These are phyloP conservation scores for Camelus dromedarius DNA, from an alignment of 2,113 vertebrate species.

Conservation along the genomic window DNA sequence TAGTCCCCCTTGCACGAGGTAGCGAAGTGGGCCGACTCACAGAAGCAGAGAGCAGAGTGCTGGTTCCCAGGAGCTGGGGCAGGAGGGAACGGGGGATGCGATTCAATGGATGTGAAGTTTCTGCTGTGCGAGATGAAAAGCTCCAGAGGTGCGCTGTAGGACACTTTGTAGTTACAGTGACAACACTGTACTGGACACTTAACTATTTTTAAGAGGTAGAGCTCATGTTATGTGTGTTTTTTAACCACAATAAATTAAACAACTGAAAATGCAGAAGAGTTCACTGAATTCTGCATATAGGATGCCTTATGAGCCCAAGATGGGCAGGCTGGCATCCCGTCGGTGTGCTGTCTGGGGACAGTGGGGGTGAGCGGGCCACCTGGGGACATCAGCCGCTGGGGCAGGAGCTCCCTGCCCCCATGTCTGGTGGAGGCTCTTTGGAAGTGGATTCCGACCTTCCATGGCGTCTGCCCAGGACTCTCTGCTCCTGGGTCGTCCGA, in stretches of 20 bases:
- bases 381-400: conserved; percentile 1
- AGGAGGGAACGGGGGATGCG: neutral
- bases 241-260: neutral
- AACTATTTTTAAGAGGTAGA: neutral
- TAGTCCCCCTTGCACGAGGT: accelerated
- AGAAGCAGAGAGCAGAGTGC: neutral
- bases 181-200: neutral
- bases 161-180: accelerated
- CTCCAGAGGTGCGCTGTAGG: accelerated
- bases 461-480: conserved; percentile 80
- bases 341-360: neutral
- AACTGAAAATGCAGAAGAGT: neutral
- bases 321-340: conserved; percentile 42
- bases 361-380: neutral
- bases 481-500: conserved; percentile 76
- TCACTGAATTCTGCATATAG: conserved; percentile 26
- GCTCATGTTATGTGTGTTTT: neutral
- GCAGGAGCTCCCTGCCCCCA: conserved; percentile 30
- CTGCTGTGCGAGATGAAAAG: too few relatives aligned
- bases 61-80: accelerated
- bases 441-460: conserved; percentile 68
- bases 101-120: accelerated
- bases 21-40: neutral
- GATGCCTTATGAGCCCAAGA: neutral
- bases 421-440: conserved; percentile 30